Evolutionary conservation across 2,888 invertebrate genomes (phyloP), one percentile per base, ranked within the genome.

Genomic region (Nowickia ferox): DNA sequence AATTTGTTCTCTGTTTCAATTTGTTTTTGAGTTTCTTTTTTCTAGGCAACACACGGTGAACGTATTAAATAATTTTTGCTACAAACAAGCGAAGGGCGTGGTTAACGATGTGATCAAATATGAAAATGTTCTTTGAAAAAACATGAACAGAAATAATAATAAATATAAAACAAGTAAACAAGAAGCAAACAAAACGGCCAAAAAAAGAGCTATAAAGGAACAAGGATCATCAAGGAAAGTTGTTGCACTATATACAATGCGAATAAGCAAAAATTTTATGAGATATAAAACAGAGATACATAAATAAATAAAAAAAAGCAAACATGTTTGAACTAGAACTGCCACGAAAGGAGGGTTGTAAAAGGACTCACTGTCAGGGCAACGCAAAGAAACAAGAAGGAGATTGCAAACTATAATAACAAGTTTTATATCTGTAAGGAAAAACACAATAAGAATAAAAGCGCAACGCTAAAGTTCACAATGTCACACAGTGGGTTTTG

Each of bases 71-170:
- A 51, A 77, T 74, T 63, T 77, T 69, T 19, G n/a, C 44, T 38
- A 68, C 22, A 72, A 84, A 84, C 84, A 84, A 76, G 84, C 74
- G 59, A 71, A 81, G 84, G 84, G 84, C 84, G 84, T 84, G 84
- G 81, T 55, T 68, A 48, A 72, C 61, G 40, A 77, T 77, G 55
- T 68, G 81, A 84, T 77, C 81, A 81, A 81, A 84, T 84, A 81
- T 77, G 77, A 84, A 84, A 84, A 81, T 81, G 48, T 77, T 72
- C 53, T 76, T 81, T 72, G 30, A 5, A 83, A n/a, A 13, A 71
- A 83, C 71, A 77, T 72, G 81, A 72, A 83, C 48, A 59, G 19
- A 65, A 30, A 68, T 83, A 55, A 51, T 53, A 66, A 72, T 77
- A 83, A 66, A 66, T 59, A 72, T 10, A 72, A 72, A 53, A 78